Conservation (phyloP, 1,140 invertebrate species). For the Drosophila varians region DNA sequence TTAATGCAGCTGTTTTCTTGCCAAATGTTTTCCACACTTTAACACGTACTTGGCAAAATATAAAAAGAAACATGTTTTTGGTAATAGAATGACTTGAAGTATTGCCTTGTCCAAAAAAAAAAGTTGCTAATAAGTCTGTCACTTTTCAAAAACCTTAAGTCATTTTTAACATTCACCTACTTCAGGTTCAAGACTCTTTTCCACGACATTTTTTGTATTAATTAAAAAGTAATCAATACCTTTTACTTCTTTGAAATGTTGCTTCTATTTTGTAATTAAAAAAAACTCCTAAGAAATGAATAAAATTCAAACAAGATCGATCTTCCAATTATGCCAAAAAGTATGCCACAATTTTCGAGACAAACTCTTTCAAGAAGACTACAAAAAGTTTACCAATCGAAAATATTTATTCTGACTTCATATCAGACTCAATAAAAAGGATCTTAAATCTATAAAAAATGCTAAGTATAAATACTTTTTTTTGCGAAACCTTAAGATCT, state of each 20-base stretch:
- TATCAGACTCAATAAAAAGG: conserved; percentile 55
- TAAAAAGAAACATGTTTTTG: not conserved
- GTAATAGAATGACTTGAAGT: not conserved
- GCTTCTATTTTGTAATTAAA: not conserved
- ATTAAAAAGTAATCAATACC: too few relatives aligned
- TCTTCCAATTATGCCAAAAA: not conserved
- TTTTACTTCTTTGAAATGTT: too few relatives aligned
- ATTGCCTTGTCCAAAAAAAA: not conserved
- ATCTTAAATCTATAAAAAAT: conserved; percentile 55
- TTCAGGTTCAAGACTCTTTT: too few relatives aligned
- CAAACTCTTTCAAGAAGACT: not conserved
- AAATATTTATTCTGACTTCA: conserved; percentile 71
- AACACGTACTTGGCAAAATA: not conserved
- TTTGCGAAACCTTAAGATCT: conserved; percentile 40
- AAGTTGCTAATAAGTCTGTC: not conserved
- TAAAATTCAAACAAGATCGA: not conserved
- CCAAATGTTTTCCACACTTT: not conserved
- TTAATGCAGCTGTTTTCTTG: not conserved
- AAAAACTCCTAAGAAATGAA: too few relatives aligned
- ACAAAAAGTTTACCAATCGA: conserved; percentile 29
- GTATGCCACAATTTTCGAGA: not conserved
- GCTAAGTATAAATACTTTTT: conserved; percentile 58
- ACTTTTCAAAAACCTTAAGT: not conserved
- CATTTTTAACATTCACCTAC: not conserved
- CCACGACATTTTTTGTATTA: too few relatives aligned